phyloP scores from a whole-genome alignment of 2,113 vertebrate species.

The Neolamprologus modestus region DNA sequence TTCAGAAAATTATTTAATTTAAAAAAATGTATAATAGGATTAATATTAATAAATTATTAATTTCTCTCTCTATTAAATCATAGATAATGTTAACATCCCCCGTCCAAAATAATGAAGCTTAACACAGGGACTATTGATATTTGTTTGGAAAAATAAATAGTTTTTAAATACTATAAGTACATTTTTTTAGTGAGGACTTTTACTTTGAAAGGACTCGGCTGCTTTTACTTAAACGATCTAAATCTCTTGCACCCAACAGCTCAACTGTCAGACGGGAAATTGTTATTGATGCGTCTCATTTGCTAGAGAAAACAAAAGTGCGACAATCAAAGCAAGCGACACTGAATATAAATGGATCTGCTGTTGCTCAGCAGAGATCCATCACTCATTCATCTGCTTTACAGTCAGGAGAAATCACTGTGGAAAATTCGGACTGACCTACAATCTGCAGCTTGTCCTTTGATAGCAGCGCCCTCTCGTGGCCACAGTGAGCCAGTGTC shows the following conservation, averaged over 20 bases:
- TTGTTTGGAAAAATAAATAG: not conserved
- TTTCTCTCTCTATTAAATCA: not conserved
- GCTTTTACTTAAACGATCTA: not conserved
- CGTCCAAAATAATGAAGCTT: not conserved
- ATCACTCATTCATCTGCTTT: not conserved
- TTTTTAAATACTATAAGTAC: not conserved
- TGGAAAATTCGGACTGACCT: slow-evolving; percentile 5
- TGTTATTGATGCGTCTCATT: not conserved
- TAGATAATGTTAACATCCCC: not conserved
- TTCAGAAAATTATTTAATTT: not conserved
- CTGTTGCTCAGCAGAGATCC: not conserved
- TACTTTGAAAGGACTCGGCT: not conserved
- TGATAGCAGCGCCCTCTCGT: slow-evolving; percentile 40
- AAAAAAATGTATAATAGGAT: not conserved
- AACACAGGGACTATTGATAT: not conserved
- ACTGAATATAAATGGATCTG: not conserved
- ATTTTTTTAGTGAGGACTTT: not conserved
- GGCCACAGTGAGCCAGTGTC: not conserved
- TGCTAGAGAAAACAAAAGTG: not conserved
- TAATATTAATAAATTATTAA: not conserved
- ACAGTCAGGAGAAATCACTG: not conserved
- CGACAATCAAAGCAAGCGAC: not conserved
- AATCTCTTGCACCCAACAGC: not conserved
- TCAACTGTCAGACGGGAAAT: not conserved
- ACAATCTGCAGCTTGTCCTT: slow-evolving; percentile 9